These are phyloP conservation scores for Tetramorium parvispinum DNA, from an alignment of 1,140 invertebrate genomes.

Conservation along the genomic window DNA sequence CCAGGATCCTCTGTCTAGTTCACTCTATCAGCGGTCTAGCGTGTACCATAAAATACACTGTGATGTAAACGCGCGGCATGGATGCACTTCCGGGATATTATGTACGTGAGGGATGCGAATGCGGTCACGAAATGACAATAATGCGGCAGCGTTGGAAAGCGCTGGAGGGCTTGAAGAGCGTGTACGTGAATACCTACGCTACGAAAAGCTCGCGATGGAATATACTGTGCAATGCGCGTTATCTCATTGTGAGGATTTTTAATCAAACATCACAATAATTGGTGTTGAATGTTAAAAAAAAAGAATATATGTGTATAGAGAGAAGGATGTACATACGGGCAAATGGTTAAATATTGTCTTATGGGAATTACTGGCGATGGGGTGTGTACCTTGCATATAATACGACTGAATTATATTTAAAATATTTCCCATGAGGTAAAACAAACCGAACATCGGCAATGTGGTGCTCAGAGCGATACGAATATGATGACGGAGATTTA, in stretches of 20 bases:
- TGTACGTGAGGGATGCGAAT: conserved; percentile 49
- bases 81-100: conserved; percentile 50
- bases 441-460: conserved; percentile 35
- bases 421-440: conserved; percentile 61
- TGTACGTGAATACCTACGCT: neutral
- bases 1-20: neutral
- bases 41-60: conserved; percentile 2
- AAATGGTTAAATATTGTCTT: conserved; percentile 27
- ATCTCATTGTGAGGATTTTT: conserved; percentile 22
- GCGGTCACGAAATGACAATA: conserved; percentile 56
- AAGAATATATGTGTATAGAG: no score
- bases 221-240: neutral
- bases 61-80: conserved; percentile 17
- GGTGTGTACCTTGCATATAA: neutral
- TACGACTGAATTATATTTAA: conserved; percentile 54
- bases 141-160: conserved; percentile 29
- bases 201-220: conserved; percentile 8
- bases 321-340: no score
- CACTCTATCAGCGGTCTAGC: conserved; percentile 18
- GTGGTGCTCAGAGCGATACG: conserved; percentile 37
- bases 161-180: conserved; percentile 23
- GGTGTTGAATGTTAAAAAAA: neutral
- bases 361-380: neutral
- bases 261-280: neutral
- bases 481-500: neutral